Conservation (phyloP, 2,797 vertebrate species). For the Leptatherina wallacei region DNA sequence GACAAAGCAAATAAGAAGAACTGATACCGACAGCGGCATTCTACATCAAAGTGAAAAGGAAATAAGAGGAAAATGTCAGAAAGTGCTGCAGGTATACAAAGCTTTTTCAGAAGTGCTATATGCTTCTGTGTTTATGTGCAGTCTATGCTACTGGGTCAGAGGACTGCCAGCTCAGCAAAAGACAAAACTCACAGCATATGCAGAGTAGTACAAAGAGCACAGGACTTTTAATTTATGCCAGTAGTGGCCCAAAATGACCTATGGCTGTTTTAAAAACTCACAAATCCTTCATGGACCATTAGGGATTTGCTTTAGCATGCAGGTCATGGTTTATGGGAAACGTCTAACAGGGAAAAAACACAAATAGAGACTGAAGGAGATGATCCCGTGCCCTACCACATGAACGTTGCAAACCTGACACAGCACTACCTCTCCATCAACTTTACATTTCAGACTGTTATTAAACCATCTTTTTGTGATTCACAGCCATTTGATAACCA, state of each 20-base stretch:
- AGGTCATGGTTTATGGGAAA: conserved; percentile 38
- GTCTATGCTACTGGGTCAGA: conserved; percentile 46
- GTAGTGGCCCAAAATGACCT: conserved; percentile 34
- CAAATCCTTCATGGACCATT: conserved; percentile 35
- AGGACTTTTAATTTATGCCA: conserved; percentile 49
- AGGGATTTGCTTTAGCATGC: conserved; percentile 38
- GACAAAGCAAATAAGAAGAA: conserved; percentile 37
- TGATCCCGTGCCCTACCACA: conserved; percentile 35
- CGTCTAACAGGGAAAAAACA: conserved; percentile 33
- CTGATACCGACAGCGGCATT: conserved; percentile 30
- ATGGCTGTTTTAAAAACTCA: conserved; percentile 26
- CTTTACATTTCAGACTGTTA: conserved; percentile 28
- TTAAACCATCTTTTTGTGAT: conserved; percentile 33
- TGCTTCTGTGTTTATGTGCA: conserved; percentile 24
- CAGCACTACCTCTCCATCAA: conserved; percentile 45
- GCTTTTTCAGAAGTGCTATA: conserved; percentile 22
- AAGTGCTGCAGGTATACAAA: conserved; percentile 50
- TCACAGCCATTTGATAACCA: conserved; percentile 24
- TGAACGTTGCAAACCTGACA: conserved; percentile 13
- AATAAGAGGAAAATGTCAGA: conserved; percentile 57
- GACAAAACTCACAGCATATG: conserved; percentile 52
- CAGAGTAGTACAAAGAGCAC: conserved; percentile 47
- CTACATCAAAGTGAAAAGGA: conserved; percentile 45
- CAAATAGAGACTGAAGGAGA: conserved; percentile 22
- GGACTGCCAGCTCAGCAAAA: conserved; percentile 69